A percentile compares a stretch with the other conserved stretches of the same genome.
phyloP scores from a whole-genome alignment of 2,888 invertebrate genomes.

The Xanthia togata region DNA sequence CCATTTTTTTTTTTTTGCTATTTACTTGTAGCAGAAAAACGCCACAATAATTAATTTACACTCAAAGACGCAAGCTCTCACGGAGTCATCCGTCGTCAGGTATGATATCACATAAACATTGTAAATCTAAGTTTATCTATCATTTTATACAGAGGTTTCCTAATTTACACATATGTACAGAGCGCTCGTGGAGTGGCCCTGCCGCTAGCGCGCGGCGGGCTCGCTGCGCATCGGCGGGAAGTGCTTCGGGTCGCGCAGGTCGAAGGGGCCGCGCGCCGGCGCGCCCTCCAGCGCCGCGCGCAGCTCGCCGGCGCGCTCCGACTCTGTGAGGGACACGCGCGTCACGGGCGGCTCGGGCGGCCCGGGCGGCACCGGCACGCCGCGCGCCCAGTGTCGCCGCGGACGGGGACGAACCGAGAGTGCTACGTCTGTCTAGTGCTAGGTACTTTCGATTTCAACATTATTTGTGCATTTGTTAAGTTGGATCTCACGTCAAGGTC shows the following conservation, averaged over 20 bases:
- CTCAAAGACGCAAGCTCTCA: slow-evolving; percentile 52
- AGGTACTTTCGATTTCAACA: neutral
- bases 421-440: slow-evolving; percentile 2
- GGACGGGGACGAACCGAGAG: slow-evolving; percentile 11
- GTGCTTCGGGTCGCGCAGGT: slow-evolving; percentile 95
- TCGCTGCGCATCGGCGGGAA: slow-evolving; percentile 93
- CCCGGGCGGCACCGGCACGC: neutral
- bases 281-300: slow-evolving; percentile 92
- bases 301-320: slow-evolving; percentile 94
- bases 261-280: slow-evolving; percentile 92
- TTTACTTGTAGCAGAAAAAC: slow-evolving; percentile 49
- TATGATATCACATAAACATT: slow-evolving; percentile 61
- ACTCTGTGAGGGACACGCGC: slow-evolving; percentile 87
- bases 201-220: slow-evolving; percentile 72
- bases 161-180: slow-evolving; percentile 61
- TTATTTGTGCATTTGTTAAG: neutral
- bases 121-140: slow-evolving; percentile 53
- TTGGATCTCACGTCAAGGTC: neutral
- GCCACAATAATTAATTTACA: slow-evolving; percentile 53
- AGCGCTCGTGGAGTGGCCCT: slow-evolving; percentile 70
- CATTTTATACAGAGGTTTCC: slow-evolving; percentile 42
- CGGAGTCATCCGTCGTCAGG: slow-evolving; percentile 57
- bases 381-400: neutral
- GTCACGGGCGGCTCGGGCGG: no score
- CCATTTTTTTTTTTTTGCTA: slow-evolving; percentile 42